Evolutionary conservation across 1,140 invertebrate species (phyloP), one percentile per base, ranked within the genome.

Genomic region (Andrena cerasifolii): DNA sequence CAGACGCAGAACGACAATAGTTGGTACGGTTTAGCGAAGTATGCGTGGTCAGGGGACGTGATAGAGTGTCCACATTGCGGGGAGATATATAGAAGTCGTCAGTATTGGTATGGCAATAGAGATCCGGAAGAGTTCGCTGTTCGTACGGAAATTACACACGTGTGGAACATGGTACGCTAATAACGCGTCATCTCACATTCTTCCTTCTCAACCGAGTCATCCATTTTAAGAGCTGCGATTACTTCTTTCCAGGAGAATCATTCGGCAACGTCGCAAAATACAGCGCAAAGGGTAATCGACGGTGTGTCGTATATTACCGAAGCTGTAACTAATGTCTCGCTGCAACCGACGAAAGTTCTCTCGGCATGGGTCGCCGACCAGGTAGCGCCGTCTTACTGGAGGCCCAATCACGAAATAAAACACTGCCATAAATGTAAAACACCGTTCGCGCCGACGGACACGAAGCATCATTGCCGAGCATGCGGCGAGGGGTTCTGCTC

Each of bases 21-120:
- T 21, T 96, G 95, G 95, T 93, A 95, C 45, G 95, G 95, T 33
- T 87, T 96, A 24, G 95, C 96, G 2, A 96, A 95, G 86, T 97
- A 96, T 89, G 95, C 96, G 2, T 97, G 96, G 96, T 95, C 96
- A 51, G 96, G 96, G 87, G 96, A 96, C 89, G 94, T 96, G 2
- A 94, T 98, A 45, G 96, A 97, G 83, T 98, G 97, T 92, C 94
- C 94, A 47, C 94, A 95, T 80, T 97, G 96, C 93, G 97, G 97
- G 2, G 95, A 97, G 81, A 97, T 97, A 76, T 97, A 96, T 89
- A 93, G 96, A 56, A 96, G 96, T 88, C 93, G 96, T 12, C 95
- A 97, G 86, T 96, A 96, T 88, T 98, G 97, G 97, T 97, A 96
- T 90, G 96, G 97, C 1, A 98, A 98, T 89, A 95, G 95, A 83